Percentiles rank a stretch among this genome's conserved stretches.
Evolutionary conservation across 2,797 vertebrate genomes (phyloP).

Genomic region (Microctenopoma stevenorrisi): DNA sequence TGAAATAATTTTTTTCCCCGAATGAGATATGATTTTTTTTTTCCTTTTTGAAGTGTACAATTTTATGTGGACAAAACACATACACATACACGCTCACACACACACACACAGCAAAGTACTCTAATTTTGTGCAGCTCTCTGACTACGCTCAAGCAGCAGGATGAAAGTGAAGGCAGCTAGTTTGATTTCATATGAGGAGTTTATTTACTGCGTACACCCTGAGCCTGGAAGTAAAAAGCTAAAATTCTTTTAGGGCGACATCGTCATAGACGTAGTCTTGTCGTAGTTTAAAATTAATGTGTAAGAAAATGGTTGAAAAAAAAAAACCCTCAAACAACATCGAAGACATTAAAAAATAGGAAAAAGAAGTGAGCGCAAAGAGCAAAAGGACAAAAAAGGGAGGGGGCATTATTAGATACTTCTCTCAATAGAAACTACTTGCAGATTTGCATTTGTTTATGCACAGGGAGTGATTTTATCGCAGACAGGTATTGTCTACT

Average conservation of each 20-base stretch:
- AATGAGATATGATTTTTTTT: constrained; percentile 3
- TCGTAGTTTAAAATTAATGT: constrained; percentile 49
- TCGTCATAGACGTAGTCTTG: constrained; percentile 30
- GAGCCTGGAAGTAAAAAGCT: constrained; percentile 41
- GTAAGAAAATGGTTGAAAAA: constrained; percentile 56
- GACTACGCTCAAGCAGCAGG: constrained; percentile 43
- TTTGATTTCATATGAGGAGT: constrained; percentile 58
- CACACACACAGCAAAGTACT: constrained; percentile 16
- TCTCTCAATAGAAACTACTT: constrained; percentile 49
- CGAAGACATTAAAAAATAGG: constrained; percentile 64
- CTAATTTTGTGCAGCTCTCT: constrained; percentile 32
- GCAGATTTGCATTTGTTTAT: constrained; percentile 79
- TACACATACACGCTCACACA: constrained; percentile 15
- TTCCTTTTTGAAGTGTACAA: constrained; percentile 20
- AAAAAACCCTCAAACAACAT: constrained; percentile 62
- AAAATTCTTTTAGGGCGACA: constrained; percentile 50
- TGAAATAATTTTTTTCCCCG: constrained; percentile 32
- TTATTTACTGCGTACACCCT: constrained; percentile 46
- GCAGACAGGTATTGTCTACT: constrained; percentile 78
- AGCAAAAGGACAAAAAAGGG: constrained; percentile 39
- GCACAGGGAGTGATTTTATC: constrained; percentile 55
- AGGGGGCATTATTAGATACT: constrained; percentile 51
- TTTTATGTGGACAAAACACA: constrained; percentile 24
- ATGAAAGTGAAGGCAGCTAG: constrained; percentile 32
- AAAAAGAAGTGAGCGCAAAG: constrained; percentile 8